Evolutionary conservation across 2,113 vertebrate species (phyloP), one percentile per base, ranked within the genome.

Genomic region (Alethe castanea): DNA sequence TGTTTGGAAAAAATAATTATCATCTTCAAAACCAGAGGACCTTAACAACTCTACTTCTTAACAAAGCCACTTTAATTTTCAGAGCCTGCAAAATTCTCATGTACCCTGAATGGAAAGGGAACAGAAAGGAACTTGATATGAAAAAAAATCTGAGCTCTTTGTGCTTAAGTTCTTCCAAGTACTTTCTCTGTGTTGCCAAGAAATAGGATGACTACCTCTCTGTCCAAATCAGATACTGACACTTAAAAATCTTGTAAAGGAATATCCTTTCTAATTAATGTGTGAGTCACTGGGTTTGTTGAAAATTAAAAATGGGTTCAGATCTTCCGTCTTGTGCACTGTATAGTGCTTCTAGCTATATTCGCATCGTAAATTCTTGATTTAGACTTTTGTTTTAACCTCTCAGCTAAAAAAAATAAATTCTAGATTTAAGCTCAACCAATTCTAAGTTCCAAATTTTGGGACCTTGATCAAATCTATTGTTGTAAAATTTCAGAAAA

Each of bases 401-500:
- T 84, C 80, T 94, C 47, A 42, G 38, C 8, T 66, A 71, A 47
- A 94, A 93, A 93, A 94, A 95, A 85, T 67, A 45, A 25, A 60
- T 88, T 90, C 61, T 86, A 91, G 47, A 72, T 76, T 94, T 86
- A 81, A 85, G 19, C 14, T 71, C 29, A 66, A 40, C 12, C 82
- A 83, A 48, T 64, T 72, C 59, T 71, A 35, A 18, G 35, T 78
- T 88, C 35, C 47, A 85, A 76, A 80, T 82, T 65, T 71, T 81
- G 40, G 48, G 36, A 73, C 66, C 40, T 57, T 82, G 65, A 73
- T 73, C 47, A 90, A 90, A 57, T 14, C 44, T 57, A 19, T 36
- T 90, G 70, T 82, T 88, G 33, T 17, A 90, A 66, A 92, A 71
- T 81, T 94, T 71, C 47, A 93, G 65, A 88, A 80, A 81, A 88